phyloP scores from a whole-genome alignment of 2,797 vertebrate genomes.

The Falco columbarius region DNA sequence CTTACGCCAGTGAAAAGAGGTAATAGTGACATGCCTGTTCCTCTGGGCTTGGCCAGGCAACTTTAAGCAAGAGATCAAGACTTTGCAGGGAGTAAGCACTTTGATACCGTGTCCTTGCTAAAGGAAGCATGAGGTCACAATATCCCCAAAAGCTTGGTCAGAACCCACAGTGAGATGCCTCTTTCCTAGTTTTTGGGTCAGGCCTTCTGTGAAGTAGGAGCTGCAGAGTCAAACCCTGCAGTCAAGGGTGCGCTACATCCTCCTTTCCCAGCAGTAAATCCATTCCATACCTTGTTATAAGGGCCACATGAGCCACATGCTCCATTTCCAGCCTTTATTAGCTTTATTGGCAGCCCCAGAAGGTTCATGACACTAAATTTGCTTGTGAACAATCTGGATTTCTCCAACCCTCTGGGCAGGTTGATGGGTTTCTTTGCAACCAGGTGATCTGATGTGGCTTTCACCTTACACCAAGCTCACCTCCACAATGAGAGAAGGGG shows the following conservation, averaged over 20 bases:
- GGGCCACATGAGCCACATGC: background rate
- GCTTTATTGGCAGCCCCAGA: background rate
- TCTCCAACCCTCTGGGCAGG: background rate
- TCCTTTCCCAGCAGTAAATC: background rate
- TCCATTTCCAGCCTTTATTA: background rate
- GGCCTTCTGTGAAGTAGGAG: background rate
- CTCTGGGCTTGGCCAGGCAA: background rate
- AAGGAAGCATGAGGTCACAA: fast-evolving
- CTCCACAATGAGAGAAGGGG: background rate
- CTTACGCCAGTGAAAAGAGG: constrained; percentile 89
- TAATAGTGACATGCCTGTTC: constrained; percentile 39
- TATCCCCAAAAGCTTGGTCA: background rate
- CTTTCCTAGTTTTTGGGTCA: background rate
- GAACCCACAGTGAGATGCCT: background rate
- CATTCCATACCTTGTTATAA: background rate
- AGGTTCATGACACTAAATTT: background rate
- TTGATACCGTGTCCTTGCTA: background rate
- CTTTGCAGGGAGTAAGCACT: background rate
- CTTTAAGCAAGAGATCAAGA: background rate
- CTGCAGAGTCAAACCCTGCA: background rate
- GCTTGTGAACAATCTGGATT: background rate
- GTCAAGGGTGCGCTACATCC: background rate
- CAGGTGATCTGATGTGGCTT: background rate
- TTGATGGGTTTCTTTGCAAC: background rate
- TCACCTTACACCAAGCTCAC: background rate